These are phyloP conservation scores for Drosophila kohkoa DNA, from an alignment of 1,140 invertebrate genomes.

Conservation along the genomic window DNA sequence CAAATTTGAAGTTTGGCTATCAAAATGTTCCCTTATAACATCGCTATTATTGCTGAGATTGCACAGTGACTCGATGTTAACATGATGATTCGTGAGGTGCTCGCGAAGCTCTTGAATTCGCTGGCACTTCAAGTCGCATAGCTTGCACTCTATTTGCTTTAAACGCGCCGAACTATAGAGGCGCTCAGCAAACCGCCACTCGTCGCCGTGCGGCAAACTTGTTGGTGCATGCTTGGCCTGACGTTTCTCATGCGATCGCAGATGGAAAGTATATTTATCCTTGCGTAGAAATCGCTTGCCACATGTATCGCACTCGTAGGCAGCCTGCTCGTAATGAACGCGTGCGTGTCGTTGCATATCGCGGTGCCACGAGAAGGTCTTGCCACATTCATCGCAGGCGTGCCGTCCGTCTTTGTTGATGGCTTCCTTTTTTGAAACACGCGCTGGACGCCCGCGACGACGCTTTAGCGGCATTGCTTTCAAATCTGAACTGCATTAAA, in stretches of 20 bases:
- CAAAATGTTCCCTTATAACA: slow-evolving; percentile 56
- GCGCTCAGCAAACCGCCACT: slow-evolving; percentile 66
- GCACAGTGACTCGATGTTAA: slow-evolving; percentile 35
- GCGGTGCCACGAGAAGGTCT: slow-evolving; percentile 71
- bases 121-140: slow-evolving; percentile 53
- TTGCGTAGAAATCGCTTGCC: slow-evolving; percentile 70
- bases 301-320: slow-evolving; percentile 55
- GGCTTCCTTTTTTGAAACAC: slow-evolving; percentile 22
- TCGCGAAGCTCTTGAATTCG: slow-evolving; percentile 53
- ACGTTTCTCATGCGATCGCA: slow-evolving; percentile 52
- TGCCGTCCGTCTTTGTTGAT: slow-evolving; percentile 51
- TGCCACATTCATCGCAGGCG: slow-evolving; percentile 57
- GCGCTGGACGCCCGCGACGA: slow-evolving; percentile 59
- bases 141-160: slow-evolving; percentile 61
- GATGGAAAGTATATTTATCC: slow-evolving; percentile 67
- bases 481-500: neutral
- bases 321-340: slow-evolving; percentile 53
- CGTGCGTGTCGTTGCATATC: slow-evolving; percentile 72
- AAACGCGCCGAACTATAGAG: slow-evolving; percentile 58
- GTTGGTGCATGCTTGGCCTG: slow-evolving; percentile 36
- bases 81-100: slow-evolving; percentile 52
- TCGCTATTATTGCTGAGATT: slow-evolving; percentile 51
- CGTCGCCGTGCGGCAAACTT: slow-evolving; percentile 18
- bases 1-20: slow-evolving; percentile 27
- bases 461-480: slow-evolving; percentile 37